Conservation (phyloP, 2,888 invertebrate genomes). For the Anthophora plumipes region DNA sequence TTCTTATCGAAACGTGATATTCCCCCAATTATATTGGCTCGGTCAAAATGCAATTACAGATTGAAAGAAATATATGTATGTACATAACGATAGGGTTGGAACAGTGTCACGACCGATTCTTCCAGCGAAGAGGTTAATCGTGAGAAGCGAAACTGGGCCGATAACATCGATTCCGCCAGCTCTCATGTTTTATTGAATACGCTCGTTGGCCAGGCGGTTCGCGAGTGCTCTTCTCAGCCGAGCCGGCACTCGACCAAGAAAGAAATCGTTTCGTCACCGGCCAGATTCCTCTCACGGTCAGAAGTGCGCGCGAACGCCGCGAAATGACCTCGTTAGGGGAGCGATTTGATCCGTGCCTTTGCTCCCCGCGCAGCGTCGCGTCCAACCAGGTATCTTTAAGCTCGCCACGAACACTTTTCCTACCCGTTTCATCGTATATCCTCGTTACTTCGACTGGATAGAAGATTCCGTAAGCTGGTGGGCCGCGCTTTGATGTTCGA, state of each 20-base stretch:
- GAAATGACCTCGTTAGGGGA: constrained; percentile 64
- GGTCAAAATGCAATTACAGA: background rate
- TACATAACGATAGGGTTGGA: too few species aligned
- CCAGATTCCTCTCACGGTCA: constrained; percentile 51
- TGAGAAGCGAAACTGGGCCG: constrained; percentile 52
- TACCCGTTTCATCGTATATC: background rate
- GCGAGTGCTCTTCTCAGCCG: constrained; percentile 31
- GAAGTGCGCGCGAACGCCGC: constrained; percentile 27
- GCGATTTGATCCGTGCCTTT: constrained; percentile 51
- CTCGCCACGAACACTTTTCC: constrained; percentile 21
- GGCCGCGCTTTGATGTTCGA: constrained; percentile 7
- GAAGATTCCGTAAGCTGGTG: too few species aligned
- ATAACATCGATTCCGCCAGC: constrained; percentile 55
- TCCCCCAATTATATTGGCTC: too few species aligned
- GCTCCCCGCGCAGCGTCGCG: background rate
- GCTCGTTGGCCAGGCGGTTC: constrained; percentile 42
- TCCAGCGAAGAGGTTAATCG: constrained; percentile 48
- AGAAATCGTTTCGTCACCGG: constrained; percentile 50
- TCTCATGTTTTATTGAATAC: constrained; percentile 64
- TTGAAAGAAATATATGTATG: background rate
- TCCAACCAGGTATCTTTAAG: constrained; percentile 2
- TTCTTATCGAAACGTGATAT: too few species aligned
- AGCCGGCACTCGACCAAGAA: constrained; percentile 50
- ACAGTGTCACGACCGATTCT: background rate
- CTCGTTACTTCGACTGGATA: constrained; percentile 2